Base-by-base conservation (phyloP, 2,797 vertebrate species). In the Tenualosa ilisha region DNA sequence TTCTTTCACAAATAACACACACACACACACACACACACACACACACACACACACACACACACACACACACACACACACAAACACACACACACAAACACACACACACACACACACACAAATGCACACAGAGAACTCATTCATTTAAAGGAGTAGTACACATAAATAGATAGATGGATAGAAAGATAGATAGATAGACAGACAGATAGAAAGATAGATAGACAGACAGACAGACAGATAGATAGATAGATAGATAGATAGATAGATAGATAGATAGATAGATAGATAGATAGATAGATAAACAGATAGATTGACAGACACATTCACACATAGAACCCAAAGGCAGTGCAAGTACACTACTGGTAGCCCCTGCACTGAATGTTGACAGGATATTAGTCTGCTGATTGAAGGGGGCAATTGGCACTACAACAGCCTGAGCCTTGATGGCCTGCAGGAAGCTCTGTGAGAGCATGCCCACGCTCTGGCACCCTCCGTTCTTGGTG, bases 401-500 rank as follows among this genome's bases (percentile, higher is more conserved):
- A 92, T 87, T 97, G 92, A 96, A 97, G 1, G 95, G 95, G 26
- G 95, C 95, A 40, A 96, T 96, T 81, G 96, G 96, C 37, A 97
- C 93, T 26, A 97, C 94, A 88, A 97, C 94, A 11, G 95, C 95
- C 91, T 97, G 95, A 24, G 96, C 95, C 86, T 93, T 94, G 89
- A 96, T 94, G 83, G 89, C 91, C 86, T 96, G 92, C 91, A 96
- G 91, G 91, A 96, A 97, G 82, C 92, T 95, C 92, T 97, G 95
- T 65, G 96, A 97, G 11, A 97, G 91, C 91, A 97, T 93, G 24
- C 96, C 96, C 75, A 97, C 91, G 0, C 94, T 94, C 89, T 96
- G 94, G 87, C 95, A 96, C 87, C 94, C 93, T 0, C 96, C 96
- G 2, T 96, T 96, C 93, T 97, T 97, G 85, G 95, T 96, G 91